These are phyloP conservation scores for Pseudorectes ferrugineus DNA, from an alignment of 2,113 vertebrate species.

Conservation along the genomic window DNA sequence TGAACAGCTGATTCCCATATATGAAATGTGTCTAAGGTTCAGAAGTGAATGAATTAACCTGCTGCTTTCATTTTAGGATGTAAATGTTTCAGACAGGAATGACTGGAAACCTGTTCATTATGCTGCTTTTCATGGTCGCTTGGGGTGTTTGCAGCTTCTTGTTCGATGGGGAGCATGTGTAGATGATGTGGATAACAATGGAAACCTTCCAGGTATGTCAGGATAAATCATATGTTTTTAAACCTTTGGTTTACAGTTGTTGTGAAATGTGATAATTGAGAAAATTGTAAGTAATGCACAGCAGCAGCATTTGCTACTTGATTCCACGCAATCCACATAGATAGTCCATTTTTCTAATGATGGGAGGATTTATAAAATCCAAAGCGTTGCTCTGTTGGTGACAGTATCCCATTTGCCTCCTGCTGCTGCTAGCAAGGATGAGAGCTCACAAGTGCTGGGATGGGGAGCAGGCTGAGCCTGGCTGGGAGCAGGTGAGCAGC, in stretches of 20 bases:
- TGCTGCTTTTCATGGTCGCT: slow-evolving; percentile 79
- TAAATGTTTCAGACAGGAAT: slow-evolving; percentile 66
- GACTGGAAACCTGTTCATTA: slow-evolving; percentile 79
- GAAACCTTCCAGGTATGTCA: slow-evolving; percentile 78
- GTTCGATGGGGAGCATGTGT: slow-evolving; percentile 72
- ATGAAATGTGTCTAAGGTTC: not conserved
- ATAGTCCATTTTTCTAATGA: not conserved
- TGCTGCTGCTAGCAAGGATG: not conserved
- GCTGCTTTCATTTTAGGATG: slow-evolving; percentile 65
- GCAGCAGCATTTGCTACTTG: not conserved
- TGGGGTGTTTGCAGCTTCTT: slow-evolving; percentile 81
- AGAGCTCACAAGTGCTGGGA: not conserved
- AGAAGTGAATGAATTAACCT: slow-evolving; percentile 6
- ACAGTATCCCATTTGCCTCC: not conserved
- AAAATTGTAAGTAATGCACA: not conserved
- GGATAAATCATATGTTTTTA: not conserved
- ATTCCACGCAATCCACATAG: not conserved
- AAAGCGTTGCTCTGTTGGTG: not conserved
- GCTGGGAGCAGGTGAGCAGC: not conserved
- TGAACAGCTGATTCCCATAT: not conserved
- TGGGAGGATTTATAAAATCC: not conserved
- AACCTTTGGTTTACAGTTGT: not conserved
- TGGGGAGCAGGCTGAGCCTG: not conserved
- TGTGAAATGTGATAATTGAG: not conserved
- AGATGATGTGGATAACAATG: slow-evolving; percentile 74